Base-by-base conservation (phyloP, 1,140 invertebrate genomes). In the Drosophila pachea region DNA sequence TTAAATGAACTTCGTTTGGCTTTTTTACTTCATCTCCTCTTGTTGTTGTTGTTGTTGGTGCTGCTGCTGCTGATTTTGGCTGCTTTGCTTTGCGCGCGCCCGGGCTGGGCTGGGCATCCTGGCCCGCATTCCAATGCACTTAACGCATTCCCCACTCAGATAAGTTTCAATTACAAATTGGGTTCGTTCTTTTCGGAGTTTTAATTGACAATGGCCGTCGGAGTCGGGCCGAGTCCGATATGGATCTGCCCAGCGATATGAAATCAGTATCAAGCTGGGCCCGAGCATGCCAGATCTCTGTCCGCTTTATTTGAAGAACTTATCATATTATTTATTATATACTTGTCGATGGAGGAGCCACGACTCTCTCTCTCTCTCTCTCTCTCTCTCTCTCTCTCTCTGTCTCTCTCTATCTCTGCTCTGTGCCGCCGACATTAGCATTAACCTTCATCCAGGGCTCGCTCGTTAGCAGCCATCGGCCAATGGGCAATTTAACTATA, bases 151-250 rank as follows among this genome's bases (percentile, higher is more conserved):
- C 58, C 49, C n/a, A 50, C 50, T 56, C 65, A 78, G 78, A 83
- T 83, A 83, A 83, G 78, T 84, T 83, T 83, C 78, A 83, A 83
- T 83, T 83, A 83, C 79, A 83, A 83, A 84, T 84, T 84, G 78
- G 83, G 64, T 78, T 64, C 59, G 47, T 78, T 83, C 76, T 79
- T 73, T 77, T 74, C 54, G 33, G 55, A 50, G 40, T 61, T 84
- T 84, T 82, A 82, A 84, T 82, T 82, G 78, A 82, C 78, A 82
- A 78, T 62, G 60, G 22, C 22, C 22, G 22, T 22, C 22, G 22
- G 22, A 22, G 22, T 22, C 61, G 56, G 76, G 53, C 43, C 22
- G 1, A 58, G 32, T 45, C 50, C 47, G 79, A 82, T 82, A 82
- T 63, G 79, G 77, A 82, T 82, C 78, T 69, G 12, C 5, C 5